These are phyloP conservation scores for Paraescarpia echinospica DNA, from an alignment of 1,140 invertebrate species.

Conservation along the genomic window DNA sequence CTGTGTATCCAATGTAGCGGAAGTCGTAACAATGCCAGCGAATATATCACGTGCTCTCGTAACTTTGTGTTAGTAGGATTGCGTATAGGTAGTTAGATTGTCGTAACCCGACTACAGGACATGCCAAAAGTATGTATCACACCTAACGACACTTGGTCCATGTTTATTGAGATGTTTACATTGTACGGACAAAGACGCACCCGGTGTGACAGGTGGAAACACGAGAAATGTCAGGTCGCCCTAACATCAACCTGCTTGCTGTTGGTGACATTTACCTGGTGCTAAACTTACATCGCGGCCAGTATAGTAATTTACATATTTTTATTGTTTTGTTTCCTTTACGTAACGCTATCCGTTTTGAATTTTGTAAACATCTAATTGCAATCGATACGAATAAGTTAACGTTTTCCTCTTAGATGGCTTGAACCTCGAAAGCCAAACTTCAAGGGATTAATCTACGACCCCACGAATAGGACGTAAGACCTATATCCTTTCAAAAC, in stretches of 20 bases:
- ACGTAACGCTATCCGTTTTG: background rate
- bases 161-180: background rate
- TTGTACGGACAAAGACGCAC: background rate
- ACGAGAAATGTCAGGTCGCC: background rate
- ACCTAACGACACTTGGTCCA: background rate
- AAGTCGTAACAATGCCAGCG: background rate
- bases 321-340: background rate
- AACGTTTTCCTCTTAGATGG: too few species aligned
- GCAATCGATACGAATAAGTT: too few species aligned
- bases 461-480: too few species aligned
- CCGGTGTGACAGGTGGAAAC: too few species aligned
- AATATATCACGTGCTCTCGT: background rate
- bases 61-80: background rate
- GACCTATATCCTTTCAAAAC: too few species aligned
- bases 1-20: background rate
- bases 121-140: background rate
- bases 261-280: background rate
- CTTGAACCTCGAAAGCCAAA: too few species aligned
- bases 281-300: background rate
- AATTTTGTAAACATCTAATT: background rate
- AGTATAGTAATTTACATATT: background rate
- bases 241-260: background rate
- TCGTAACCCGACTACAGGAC: background rate
- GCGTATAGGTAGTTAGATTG: background rate
- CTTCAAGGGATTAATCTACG: too few species aligned